These are phyloP conservation scores for Sthenelais limicola DNA, from an alignment of 2,888 invertebrate species.

Conservation along the genomic window DNA sequence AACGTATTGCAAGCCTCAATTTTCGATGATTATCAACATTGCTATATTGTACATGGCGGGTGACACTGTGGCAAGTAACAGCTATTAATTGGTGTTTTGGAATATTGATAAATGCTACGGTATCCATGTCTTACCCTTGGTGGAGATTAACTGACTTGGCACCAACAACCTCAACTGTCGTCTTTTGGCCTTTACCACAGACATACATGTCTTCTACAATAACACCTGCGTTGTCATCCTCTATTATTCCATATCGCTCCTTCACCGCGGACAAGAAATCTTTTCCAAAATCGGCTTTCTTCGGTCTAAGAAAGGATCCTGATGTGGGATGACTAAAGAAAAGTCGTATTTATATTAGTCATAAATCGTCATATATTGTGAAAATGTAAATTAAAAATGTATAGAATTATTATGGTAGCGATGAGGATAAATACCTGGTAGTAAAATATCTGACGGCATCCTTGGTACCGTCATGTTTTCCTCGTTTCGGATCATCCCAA, in stretches of 20 bases:
- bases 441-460: slow-evolving; percentile 86
- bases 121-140: slow-evolving; percentile 76
- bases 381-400: too few relatives aligned
- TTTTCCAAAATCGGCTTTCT: slow-evolving; percentile 83
- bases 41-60: too few relatives aligned
- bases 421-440: slow-evolving; percentile 48
- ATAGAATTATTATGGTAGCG: too few relatives aligned
- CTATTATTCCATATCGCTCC: slow-evolving; percentile 77
- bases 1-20: too few relatives aligned
- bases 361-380: neutral
- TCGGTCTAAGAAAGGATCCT: slow-evolving; percentile 90
- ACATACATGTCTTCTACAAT: slow-evolving; percentile 63
- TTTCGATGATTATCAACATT: too few relatives aligned
- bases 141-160: slow-evolving; percentile 85
- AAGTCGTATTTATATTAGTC: slow-evolving; percentile 25
- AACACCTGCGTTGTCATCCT: slow-evolving; percentile 65
- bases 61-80: too few relatives aligned
- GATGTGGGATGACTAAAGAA: slow-evolving; percentile 80
- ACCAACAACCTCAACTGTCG: slow-evolving; percentile 89
- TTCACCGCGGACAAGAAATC: slow-evolving; percentile 83
- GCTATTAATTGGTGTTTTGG: too few relatives aligned
- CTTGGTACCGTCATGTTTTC: slow-evolving; percentile 92
- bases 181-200: slow-evolving; percentile 56
- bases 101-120: too few relatives aligned
- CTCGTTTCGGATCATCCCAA: slow-evolving; percentile 91